A percentile compares a stretch with the other conserved stretches of the same genome.
These are phyloP conservation scores for Keiferia lycopersicella DNA, from an alignment of 2,888 invertebrate genomes.

Conservation along the genomic window DNA sequence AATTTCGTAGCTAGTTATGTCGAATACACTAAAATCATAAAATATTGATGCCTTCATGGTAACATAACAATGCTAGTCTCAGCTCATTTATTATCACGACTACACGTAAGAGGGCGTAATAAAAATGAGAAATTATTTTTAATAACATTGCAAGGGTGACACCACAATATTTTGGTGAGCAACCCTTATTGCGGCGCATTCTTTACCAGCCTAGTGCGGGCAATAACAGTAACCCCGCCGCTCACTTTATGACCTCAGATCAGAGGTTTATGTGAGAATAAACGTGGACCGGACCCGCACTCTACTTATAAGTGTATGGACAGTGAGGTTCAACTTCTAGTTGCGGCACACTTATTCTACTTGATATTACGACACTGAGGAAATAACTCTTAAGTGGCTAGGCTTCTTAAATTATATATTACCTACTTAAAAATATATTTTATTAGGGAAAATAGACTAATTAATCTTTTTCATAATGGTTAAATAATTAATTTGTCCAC, in stretches of 20 bases:
- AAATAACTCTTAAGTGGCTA: too few species aligned
- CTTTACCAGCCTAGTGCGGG: conserved; percentile 57
- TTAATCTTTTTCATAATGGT: too few species aligned
- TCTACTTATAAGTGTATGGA: conserved; percentile 2
- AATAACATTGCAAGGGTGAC: conserved; percentile 67
- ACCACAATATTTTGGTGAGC: conserved; percentile 64
- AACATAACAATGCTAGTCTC: conserved; percentile 47
- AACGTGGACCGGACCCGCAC: conserved; percentile 38
- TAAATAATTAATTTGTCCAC: too few species aligned
- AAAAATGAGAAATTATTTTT: conserved; percentile 82
- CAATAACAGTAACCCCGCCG: conserved; percentile 64
- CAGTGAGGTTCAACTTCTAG: neutral
- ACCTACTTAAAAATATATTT: too few species aligned
- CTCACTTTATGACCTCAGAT: conserved; percentile 66
- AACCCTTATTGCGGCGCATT: conserved; percentile 67
- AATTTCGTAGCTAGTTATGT: neutral
- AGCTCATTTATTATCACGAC: conserved; percentile 63
- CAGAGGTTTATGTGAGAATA: conserved; percentile 58
- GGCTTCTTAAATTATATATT: too few species aligned
- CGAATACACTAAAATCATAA: neutral
- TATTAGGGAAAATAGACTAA: too few species aligned
- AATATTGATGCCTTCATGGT: conserved; percentile 3
- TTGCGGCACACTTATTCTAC: too few species aligned
- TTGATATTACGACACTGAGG: too few species aligned
- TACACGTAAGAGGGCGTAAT: conserved; percentile 64